Evolutionary conservation across 2,888 invertebrate species (phyloP), one percentile per base, ranked within the genome.

Genomic region (Schizotus pectinicornis): DNA sequence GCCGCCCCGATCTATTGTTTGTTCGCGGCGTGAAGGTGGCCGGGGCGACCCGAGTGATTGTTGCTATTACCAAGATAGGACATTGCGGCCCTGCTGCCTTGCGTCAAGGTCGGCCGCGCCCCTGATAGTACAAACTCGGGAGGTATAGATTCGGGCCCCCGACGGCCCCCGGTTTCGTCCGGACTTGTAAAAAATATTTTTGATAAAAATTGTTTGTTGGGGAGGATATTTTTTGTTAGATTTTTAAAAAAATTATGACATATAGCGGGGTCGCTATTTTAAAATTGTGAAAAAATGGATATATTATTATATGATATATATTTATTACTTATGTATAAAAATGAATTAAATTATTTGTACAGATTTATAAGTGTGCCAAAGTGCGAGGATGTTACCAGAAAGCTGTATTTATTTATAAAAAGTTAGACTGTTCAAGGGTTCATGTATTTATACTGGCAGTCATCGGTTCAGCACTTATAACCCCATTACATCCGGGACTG

Each of bases 191-290:
- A 81, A 81, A 83, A 83, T 85, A 85, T 85, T 85, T 85, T 85
- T 86, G 85, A 85, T 85, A 86, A 84, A 75, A 81, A 83, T 84
- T 84, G 79, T 80, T 85, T 84, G 84, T 84, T 80, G 81, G 80
- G 80, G 80, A 80, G 80, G 79, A 80, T 80, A 80, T 81, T 81
- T 81, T 81, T 82, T 81, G 81, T 82, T 82, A 81, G 79, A 81
- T 80, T 81, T 81, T 80, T 79, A 79, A 80, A 71, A 67, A 60
- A 65, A 64, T 64, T 63, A 62, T 56, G 45, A 60, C 65, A 73
- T 30, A 75, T 78, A 77, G 76, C 77, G 76, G 74, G 74, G 75
- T 75, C 76, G 79, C 78, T 78, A 77, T 79, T 78, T 77, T 74
- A 70, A 77, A 66, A 71, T 74, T 77, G 80, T 80, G 80, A 79